A percentile compares a stretch with the other conserved stretches of the same genome.
Conservation (phyloP, 1,140 invertebrate genomes). For the Phocides pigmalion region DNA sequence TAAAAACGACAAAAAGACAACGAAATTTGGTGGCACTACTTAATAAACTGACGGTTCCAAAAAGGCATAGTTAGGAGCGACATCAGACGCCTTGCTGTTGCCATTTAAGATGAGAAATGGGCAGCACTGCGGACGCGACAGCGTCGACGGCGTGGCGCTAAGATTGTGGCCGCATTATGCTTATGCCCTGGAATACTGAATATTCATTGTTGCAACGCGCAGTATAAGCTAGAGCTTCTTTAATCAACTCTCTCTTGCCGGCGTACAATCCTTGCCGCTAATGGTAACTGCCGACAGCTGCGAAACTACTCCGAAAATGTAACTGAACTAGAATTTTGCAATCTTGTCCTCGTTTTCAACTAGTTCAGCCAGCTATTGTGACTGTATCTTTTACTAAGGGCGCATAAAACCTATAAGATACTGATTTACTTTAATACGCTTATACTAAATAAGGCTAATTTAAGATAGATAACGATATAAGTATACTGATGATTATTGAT, state of each 20-base stretch:
- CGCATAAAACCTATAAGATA: background rate
- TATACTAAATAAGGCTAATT: too few species aligned
- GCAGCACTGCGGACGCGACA: constrained; percentile 63
- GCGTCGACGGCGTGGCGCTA: constrained; percentile 46
- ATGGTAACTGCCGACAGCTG: constrained; percentile 48
- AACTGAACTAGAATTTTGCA: constrained; percentile 5
- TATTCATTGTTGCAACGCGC: constrained; percentile 68
- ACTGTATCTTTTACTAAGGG: background rate
- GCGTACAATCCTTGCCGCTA: constrained; percentile 47
- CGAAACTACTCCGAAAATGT: constrained; percentile 36
- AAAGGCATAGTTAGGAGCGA: constrained; percentile 44
- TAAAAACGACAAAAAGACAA: constrained; percentile 17
- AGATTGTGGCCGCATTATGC: constrained; percentile 70
- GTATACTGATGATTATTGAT: background rate
- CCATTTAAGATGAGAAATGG: constrained; percentile 80
- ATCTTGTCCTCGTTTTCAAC: constrained; percentile 9
- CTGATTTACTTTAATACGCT: too few species aligned
- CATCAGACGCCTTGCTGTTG: constrained; percentile 57
- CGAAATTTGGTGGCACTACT: constrained; percentile 34
- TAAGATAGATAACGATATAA: background rate
- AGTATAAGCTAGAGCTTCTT: constrained; percentile 59
- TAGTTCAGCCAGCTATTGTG: constrained; percentile 4
- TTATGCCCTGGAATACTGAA: constrained; percentile 72
- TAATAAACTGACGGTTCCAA: constrained; percentile 40
- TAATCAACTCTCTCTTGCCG: constrained; percentile 66